Percentiles rank a stretch among this genome's conserved stretches.
These are phyloP conservation scores for Cynocephalus volans DNA, from an alignment of 2,113 vertebrate genomes.

Conservation along the genomic window DNA sequence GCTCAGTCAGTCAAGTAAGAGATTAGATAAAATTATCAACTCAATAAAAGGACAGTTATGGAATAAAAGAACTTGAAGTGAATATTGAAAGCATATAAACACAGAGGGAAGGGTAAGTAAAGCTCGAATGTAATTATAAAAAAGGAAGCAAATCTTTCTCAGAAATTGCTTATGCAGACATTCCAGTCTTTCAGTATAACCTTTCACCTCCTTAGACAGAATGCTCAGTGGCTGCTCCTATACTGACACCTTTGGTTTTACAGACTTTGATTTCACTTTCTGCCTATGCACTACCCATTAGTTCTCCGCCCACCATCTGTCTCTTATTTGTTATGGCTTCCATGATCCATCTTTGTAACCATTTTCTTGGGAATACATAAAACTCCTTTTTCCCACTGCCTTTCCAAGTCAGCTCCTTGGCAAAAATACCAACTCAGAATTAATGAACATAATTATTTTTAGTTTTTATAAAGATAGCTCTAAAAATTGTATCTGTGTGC, in stretches of 20 bases:
- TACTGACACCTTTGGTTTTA: background rate
- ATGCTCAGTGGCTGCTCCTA: background rate
- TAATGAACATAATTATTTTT: conserved; percentile 5
- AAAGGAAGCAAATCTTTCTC: background rate
- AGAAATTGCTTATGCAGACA: background rate
- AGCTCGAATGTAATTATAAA: background rate
- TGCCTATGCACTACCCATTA: background rate
- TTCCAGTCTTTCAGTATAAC: background rate
- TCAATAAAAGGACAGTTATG: background rate
- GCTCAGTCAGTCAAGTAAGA: background rate
- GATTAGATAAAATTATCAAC: background rate
- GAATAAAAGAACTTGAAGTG: background rate
- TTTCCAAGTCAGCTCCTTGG: background rate
- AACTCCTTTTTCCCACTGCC: background rate
- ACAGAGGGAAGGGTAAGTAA: background rate
- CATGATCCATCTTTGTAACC: background rate
- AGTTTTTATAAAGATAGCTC: background rate
- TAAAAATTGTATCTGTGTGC: background rate
- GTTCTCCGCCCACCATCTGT: background rate
- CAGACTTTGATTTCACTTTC: background rate
- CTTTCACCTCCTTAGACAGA: background rate
- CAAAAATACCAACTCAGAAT: background rate
- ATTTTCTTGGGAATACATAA: background rate
- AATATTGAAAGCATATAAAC: background rate
- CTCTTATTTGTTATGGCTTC: background rate